A percentile compares a stretch with the other conserved stretches of the same genome.
These are phyloP conservation scores for Epirrhoe tristata DNA, from an alignment of 2,888 invertebrate species.

Conservation along the genomic window DNA sequence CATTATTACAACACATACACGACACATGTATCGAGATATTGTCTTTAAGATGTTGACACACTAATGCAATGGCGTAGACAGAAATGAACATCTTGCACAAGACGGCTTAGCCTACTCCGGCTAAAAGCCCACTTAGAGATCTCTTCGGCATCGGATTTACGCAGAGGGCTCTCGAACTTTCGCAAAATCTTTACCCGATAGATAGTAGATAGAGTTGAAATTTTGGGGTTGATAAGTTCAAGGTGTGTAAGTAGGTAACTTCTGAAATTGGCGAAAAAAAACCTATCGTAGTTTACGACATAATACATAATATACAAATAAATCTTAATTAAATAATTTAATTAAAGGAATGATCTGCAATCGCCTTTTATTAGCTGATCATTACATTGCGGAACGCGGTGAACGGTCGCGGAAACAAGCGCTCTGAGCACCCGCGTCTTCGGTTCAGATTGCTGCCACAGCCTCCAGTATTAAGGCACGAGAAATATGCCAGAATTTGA, in stretches of 20 bases:
- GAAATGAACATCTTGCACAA: constrained; percentile 79
- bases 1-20: not conserved
- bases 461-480: constrained; percentile 64
- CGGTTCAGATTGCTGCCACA: constrained; percentile 55
- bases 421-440: constrained; percentile 56
- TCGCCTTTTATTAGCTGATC: constrained; percentile 49
- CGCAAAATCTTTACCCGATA: constrained; percentile 73
- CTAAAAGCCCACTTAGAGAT: constrained; percentile 85
- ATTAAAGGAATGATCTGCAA: constrained; percentile 54
- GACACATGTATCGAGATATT: constrained; percentile 14
- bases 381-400: constrained; percentile 50
- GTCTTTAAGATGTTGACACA: constrained; percentile 44
- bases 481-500: constrained; percentile 81
- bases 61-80: constrained; percentile 66
- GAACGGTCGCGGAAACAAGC: constrained; percentile 53
- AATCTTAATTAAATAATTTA: constrained; percentile 28
- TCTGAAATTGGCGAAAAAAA: not conserved
- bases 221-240: constrained; percentile 53
- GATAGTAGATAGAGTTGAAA: constrained; percentile 62
- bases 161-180: constrained; percentile 73
- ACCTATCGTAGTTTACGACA: too few relatives aligned
- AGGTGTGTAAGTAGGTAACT: not conserved
- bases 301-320: not conserved
- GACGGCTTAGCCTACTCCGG: constrained; percentile 81
- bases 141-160: constrained; percentile 80